phyloP scores from a whole-genome alignment of 37 sponge, comb jelly and placozoan species.

The Axinella damicornis region DNA sequence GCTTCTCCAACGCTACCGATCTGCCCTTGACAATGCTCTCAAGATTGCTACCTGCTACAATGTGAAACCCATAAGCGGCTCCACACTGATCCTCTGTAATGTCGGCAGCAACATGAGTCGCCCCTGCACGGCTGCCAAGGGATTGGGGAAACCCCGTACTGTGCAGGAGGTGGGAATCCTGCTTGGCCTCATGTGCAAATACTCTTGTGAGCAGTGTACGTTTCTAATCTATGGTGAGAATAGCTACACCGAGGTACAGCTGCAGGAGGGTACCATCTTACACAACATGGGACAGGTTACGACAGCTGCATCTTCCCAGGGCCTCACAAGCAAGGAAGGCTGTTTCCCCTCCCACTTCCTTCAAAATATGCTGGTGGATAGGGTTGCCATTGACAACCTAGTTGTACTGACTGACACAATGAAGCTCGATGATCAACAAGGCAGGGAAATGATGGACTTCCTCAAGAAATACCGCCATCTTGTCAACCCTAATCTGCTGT shows the following conservation, averaged over 20 bases:
- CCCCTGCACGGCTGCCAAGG: conserved; percentile 91
- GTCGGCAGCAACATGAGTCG: conserved; percentile 77
- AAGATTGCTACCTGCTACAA: conserved; percentile 96
- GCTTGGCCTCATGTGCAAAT: conserved; percentile 98
- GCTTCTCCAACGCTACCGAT: conserved; percentile 73
- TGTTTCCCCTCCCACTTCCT: conserved; percentile 55
- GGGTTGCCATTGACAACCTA: conserved; percentile 82
- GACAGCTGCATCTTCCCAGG: not conserved
- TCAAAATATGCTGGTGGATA: conserved; percentile 42
- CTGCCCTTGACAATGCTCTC: conserved; percentile 92
- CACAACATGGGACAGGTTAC: conserved; percentile 75
- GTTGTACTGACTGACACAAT: conserved; percentile 71
- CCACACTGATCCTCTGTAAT: conserved; percentile 90
- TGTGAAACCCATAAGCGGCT: conserved; percentile 94
- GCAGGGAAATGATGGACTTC: conserved; percentile 65
- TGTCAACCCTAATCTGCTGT: conserved; percentile 91
- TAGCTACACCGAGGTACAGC: conserved; percentile 52
- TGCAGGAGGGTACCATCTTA: conserved; percentile 86
- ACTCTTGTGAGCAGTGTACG: conserved; percentile 92
- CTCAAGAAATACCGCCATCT: conserved; percentile 88
- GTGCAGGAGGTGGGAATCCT: conserved; percentile 87
- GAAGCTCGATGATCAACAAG: conserved; percentile 52
- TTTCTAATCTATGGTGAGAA: conserved; percentile 72
- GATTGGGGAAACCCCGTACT: conserved; percentile 90
- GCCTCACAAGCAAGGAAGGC: conserved; percentile 29